Base-by-base conservation (phyloP, 1,140 invertebrate genomes). In the Rhyacophila brunnea region DNA sequence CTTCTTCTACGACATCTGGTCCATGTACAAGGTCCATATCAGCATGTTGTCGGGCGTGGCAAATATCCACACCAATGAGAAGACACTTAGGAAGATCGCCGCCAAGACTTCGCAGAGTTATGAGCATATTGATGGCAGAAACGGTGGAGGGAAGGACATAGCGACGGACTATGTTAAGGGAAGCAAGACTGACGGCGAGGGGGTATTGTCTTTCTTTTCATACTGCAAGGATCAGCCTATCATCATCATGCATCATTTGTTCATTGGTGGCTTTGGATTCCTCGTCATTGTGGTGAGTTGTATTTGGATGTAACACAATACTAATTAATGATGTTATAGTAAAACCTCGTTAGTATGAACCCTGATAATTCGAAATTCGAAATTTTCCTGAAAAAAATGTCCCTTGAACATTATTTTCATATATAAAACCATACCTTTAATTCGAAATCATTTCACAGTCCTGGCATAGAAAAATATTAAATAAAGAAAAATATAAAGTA, bases 1-100 rank as follows among this genome's bases (percentile, higher is more conserved):
- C 70, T 90, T 90, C 68, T 80, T 87, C 69, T 89, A 89, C 66
- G 87, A 89, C 70, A 84, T 86, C 45, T 87, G 85, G 85, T 87
- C 83, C 1, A 87, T 87, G 85, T 87, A 86, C 61, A 79, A 80
- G 70, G 84, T 87, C 17, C 76, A 81, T 64, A 74, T 70, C 10
- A 72, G 72, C 50, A 75, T 74, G 62, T 67, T 74, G 6, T 67
- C 70, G 49, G 71, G 74, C 9, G 23, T 50, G 2, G 19, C 49
- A 2, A 45, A 19, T 17, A 47, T 55, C 17, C 45, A 58, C n/a
- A 49, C 48, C 6, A 45, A 28, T 17, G 56, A 64, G 36, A 64
- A 58, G 35, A 45, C 45, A 7, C 45, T 52, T 15, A 55, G 45
- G 52, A 58, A 60, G 40, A 46, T 17, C 13, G 45, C 19, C 40